Conservation (phyloP, 2,113 vertebrate genomes). For the Thomomys bottae region DNA sequence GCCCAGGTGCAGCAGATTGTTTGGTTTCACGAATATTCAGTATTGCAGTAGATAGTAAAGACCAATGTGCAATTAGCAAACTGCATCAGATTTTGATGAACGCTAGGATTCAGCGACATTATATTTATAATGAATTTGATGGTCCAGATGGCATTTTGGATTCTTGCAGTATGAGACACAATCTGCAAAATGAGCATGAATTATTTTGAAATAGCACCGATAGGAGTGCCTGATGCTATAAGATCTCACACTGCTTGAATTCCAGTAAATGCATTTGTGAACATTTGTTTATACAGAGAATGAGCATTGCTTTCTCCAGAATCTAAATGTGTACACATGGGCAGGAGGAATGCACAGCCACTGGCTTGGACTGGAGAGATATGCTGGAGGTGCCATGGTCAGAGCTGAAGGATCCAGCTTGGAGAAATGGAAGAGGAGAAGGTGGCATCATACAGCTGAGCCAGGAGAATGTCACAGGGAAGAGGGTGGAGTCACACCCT, state of each 20-base stretch:
- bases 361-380: neutral
- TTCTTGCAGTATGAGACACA: neutral
- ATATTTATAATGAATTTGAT: constrained; percentile 27
- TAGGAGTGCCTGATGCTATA: constrained; percentile 15
- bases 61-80: neutral
- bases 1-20: neutral
- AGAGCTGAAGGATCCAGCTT: neutral
- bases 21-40: neutral
- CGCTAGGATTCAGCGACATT: neutral
- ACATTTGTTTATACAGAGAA: neutral
- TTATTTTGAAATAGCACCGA: constrained; percentile 36
- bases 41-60: neutral
- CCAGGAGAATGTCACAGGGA: neutral
- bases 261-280: neutral
- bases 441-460: neutral
- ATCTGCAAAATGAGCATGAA: constrained; percentile 18
- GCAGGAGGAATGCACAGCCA: neutral
- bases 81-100: neutral
- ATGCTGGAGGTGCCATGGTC: fast-evolving
- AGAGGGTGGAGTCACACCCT: neutral
- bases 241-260: constrained; percentile 6
- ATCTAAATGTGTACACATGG: neutral
- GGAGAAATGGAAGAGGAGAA: neutral
- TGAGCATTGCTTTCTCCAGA: neutral
- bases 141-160: constrained; percentile 47